These are phyloP conservation scores for zebrafish (Danio rerio) DNA, from an alignment of 2,113 vertebrate species.

Conservation along the genomic window DNA sequence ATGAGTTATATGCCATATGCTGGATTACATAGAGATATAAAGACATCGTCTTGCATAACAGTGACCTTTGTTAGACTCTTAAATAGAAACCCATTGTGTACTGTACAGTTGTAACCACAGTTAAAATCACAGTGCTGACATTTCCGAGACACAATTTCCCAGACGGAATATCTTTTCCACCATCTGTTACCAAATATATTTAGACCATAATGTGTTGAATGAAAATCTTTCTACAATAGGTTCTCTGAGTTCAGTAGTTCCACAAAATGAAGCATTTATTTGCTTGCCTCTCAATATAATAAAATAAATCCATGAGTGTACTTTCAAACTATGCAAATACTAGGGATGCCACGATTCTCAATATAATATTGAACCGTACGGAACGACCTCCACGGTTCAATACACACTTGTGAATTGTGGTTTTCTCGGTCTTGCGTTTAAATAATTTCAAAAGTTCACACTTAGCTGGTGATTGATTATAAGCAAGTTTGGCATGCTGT, in stretches of 20 bases:
- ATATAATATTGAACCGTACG: too few relatives aligned
- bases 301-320: background rate
- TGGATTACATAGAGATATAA: background rate
- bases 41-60: background rate
- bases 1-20: background rate
- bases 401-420: too few relatives aligned
- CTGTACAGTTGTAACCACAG: background rate
- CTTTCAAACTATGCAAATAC: background rate
- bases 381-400: too few relatives aligned
- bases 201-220: background rate
- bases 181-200: slow-evolving; percentile 11
- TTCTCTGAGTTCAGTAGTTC: background rate
- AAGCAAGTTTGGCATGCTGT: too few relatives aligned
- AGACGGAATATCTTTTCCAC: background rate
- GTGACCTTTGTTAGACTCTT: background rate
- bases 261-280: background rate
- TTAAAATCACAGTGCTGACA: background rate
- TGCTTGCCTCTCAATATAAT: background rate
- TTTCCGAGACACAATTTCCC: background rate
- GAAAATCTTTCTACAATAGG: background rate
- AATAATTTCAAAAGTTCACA: too few relatives aligned
- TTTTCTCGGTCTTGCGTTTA: too few relatives aligned
- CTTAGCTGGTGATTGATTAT: too few relatives aligned
- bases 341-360: too few relatives aligned
- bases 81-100: background rate